Percentiles rank a stretch among this genome's conserved stretches.
Evolutionary conservation across 2,888 invertebrate species (phyloP).

Genomic region (Drosophila aldrichi): DNA sequence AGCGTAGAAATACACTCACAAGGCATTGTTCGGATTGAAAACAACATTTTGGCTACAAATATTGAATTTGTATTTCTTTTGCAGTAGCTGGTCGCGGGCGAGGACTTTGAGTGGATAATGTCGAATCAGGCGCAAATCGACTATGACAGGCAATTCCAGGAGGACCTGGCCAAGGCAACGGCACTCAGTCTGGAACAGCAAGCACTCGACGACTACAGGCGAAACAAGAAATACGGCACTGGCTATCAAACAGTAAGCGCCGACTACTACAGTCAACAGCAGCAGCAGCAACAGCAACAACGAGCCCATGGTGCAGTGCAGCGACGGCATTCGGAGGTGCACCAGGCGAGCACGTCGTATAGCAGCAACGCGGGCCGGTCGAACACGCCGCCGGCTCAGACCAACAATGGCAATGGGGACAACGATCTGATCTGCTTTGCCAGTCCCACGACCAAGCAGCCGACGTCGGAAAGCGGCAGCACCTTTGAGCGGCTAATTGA

Average conservation of each 20-base stretch:
- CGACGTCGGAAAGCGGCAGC: conserved; percentile 63
- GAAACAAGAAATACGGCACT: conserved; percentile 86
- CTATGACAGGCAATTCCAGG: conserved; percentile 93
- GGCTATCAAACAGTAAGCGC: conserved; percentile 69
- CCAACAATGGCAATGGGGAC: conserved; percentile 62
- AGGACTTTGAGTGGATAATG: conserved; percentile 69
- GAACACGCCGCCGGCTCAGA: conserved; percentile 71
- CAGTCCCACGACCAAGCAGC: conserved; percentile 87
- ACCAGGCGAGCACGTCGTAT: conserved; percentile 25
- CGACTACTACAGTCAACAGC: conserved; percentile 54
- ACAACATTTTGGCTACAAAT: conserved; percentile 29
- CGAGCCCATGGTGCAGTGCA: conserved; percentile 54
- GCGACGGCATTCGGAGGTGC: conserved; percentile 78
- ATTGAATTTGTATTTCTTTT: conserved; percentile 12
- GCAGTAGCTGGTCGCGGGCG: conserved; percentile 40
- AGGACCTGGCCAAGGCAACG: conserved; percentile 94
- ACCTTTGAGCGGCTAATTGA: conserved; percentile 88
- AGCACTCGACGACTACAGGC: conserved; percentile 92
- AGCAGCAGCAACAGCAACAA: conserved; percentile 53
- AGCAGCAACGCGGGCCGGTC: conserved; percentile 61
- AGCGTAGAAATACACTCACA: conserved; percentile 32
- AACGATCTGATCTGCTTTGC: conserved; percentile 90
- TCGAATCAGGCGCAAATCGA: conserved; percentile 86
- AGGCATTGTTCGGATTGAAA: conserved; percentile 53
- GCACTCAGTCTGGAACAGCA: conserved; percentile 94